These are phyloP conservation scores for Latrodectus elegans DNA, from an alignment of 2,888 invertebrate species.

Conservation along the genomic window DNA sequence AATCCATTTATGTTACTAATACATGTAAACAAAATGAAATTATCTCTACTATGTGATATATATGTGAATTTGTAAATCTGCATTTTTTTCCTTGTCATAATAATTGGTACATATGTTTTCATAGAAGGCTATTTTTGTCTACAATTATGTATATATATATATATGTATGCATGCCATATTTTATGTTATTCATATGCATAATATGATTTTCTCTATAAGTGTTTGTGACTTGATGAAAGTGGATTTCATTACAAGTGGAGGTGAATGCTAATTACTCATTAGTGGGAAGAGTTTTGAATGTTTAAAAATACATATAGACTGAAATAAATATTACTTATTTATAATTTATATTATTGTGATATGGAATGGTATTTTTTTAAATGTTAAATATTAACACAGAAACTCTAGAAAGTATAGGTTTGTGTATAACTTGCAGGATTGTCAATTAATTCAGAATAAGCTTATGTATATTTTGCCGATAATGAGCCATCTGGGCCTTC, in stretches of 20 bases:
- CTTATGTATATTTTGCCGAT: too few species aligned
- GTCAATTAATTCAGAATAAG: too few species aligned
- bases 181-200: constrained; percentile 28
- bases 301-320: constrained; percentile 61
- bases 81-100: not conserved
- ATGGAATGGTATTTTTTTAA: not conserved
- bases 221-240: constrained; percentile 36
- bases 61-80: not conserved
- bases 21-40: not conserved
- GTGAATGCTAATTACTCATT: constrained; percentile 49
- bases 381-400: too few species aligned
- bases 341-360: constrained; percentile 21
- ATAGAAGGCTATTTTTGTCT: constrained; percentile 32
- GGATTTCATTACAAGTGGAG: constrained; percentile 57
- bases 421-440: too few species aligned
- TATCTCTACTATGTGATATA: constrained; percentile 36
- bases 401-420: too few species aligned
- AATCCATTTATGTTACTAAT: constrained; percentile 23
- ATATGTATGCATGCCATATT: constrained; percentile 37
- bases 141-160: constrained; percentile 61
- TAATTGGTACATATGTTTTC: constrained; percentile 22
- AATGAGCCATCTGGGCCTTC: too few species aligned
- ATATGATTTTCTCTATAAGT: constrained; percentile 19
- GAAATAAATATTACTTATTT: constrained; percentile 65
- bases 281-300: constrained; percentile 52